Base-by-base conservation (phyloP, 2,888 invertebrate species). In the Eustalomyia histrio region DNA sequence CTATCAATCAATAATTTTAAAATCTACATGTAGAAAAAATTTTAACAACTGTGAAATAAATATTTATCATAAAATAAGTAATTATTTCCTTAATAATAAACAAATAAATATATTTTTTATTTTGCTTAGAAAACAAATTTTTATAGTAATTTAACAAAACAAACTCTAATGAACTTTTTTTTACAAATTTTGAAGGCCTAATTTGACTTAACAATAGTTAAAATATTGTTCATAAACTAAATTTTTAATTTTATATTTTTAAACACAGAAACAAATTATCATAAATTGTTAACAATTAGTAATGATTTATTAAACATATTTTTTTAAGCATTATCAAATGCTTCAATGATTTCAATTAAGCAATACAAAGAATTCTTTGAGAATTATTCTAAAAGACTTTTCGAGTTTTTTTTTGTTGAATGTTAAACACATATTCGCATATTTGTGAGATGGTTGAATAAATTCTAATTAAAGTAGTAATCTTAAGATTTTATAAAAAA, bases 251-350 rank as follows among this genome's bases (percentile, higher is more conserved):
- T 33, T 58, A 12, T 29, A 35, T 17, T 29, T 17, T 58, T 35
- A 60, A 39, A 21, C 64, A 29, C 7, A 29, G 29, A 29, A 29
- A 29, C 1, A 29, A 29, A 29, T 29, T 29, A 29, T 29, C 29
- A 29, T 60, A 39, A 60, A 35, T 53, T 53, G 35, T 43, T 52
- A 53, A 16, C 71, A 72, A 61, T 72, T 61, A 61, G 61, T 53
- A 39, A 29, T 52, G 71, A 72, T 72, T 72, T 72, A 61, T 72
- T 55, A 24, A 61, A 29, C 47, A 60, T 63, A 72, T 72, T 63
- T 39, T 39, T 24, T 18, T 12, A 21, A 35, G 39, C 1, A n/a
- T 67, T 53, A 17, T 53, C 8, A 53, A 67, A 55, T 35, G 35
- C 65, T 53, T 53, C 53, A 67, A 55, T 67, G 53, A 21, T 39